Percentiles rank a stretch among this genome's conserved stretches.
Conservation (phyloP, 2,113 vertebrate species). For the Amia ocellicauda region DNA sequence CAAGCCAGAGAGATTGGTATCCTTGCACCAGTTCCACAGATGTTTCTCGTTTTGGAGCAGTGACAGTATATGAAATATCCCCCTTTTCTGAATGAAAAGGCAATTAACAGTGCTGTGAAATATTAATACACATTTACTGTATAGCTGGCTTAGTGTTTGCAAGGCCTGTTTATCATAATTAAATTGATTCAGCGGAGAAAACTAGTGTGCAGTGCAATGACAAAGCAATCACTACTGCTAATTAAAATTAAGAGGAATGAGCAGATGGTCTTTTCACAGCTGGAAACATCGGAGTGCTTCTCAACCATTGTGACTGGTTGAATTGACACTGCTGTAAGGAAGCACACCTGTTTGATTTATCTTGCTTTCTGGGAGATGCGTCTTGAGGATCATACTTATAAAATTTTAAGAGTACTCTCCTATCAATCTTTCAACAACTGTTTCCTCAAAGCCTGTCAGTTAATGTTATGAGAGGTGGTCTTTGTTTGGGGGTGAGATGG, state of each 20-base stretch:
- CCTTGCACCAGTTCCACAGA: constrained; percentile 14
- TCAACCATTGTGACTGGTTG: constrained; percentile 14
- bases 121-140: constrained; percentile 33
- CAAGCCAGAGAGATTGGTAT: constrained; percentile 7
- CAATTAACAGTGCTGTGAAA: constrained; percentile 28
- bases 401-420: background rate
- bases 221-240: constrained; percentile 55
- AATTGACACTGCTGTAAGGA: constrained; percentile 41
- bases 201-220: constrained; percentile 47
- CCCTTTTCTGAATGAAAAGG: constrained; percentile 27
- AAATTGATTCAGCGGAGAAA: constrained; percentile 27
- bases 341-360: constrained; percentile 63
- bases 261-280: constrained; percentile 67
- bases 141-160: constrained; percentile 17
- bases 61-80: constrained; percentile 16
- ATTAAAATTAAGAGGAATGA: constrained; percentile 64
- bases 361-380: constrained; percentile 19
- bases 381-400: constrained; percentile 34
- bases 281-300: constrained; percentile 54
- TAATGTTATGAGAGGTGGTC: no score
- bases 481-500: no score
- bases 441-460: no score
- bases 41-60: constrained; percentile 22
- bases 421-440: background rate
- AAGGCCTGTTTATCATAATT: constrained; percentile 34